Evolutionary conservation across 2,888 invertebrate genomes (phyloP).

Genomic region (Fragum fragum): DNA sequence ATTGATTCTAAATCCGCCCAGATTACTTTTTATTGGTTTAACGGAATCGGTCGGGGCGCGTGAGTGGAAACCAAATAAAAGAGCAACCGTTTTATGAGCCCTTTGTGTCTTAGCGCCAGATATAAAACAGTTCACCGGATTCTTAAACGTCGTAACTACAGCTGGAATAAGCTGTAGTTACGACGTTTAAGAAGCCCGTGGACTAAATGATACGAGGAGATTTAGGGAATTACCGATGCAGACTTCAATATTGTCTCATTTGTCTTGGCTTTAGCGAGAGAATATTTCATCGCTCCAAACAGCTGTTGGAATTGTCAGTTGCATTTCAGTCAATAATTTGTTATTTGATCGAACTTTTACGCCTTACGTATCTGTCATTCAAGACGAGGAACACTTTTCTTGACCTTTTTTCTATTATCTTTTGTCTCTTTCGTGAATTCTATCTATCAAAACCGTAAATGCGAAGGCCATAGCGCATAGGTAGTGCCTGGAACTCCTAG

Average conservation of each 20-base stretch:
- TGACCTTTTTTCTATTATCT: too few species aligned
- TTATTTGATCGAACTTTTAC: neutral
- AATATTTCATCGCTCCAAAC: neutral
- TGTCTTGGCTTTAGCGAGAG: neutral
- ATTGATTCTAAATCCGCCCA: slow-evolving; percentile 60
- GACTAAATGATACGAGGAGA: neutral
- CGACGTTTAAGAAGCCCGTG: neutral
- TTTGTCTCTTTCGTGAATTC: too few species aligned
- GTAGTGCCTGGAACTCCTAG: too few species aligned
- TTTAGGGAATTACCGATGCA: neutral
- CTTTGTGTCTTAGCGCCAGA: slow-evolving; percentile 16
- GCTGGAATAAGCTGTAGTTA: neutral
- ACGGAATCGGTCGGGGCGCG: slow-evolving; percentile 43
- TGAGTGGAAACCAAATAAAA: slow-evolving; percentile 53
- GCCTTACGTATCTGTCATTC: neutral
- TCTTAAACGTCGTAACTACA: neutral
- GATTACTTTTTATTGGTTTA: slow-evolving; percentile 66
- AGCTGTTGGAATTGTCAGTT: neutral
- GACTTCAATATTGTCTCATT: slow-evolving; percentile 1
- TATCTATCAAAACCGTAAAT: too few species aligned
- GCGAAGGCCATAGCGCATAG: too few species aligned
- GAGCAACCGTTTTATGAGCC: slow-evolving; percentile 32
- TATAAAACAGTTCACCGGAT: neutral
- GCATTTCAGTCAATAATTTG: neutral
- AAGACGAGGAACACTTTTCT: neutral